phyloP scores from a whole-genome alignment of 2,113 vertebrate species.

The Daboia siamensis region DNA sequence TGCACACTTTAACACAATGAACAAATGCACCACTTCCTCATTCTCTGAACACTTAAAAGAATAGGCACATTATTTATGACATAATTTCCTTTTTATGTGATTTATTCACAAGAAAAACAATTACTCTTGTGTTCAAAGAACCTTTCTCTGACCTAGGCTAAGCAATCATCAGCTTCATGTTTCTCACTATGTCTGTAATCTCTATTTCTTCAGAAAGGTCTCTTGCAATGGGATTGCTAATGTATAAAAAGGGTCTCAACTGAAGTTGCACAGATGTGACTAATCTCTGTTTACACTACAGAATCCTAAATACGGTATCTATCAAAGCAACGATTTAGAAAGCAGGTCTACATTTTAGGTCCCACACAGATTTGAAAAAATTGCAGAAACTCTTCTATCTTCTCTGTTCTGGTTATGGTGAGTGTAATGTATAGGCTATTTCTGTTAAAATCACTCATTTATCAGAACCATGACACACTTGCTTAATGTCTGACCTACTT shows the following conservation, averaged over 20 bases:
- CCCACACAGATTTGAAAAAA: background rate
- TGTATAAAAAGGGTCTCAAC: background rate
- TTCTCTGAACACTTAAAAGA: constrained; percentile 37
- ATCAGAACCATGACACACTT: no score
- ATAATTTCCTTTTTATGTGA: constrained; percentile 53
- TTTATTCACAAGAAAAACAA: constrained; percentile 40
- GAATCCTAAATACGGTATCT: background rate
- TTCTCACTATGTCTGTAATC: background rate
- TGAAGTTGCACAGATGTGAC: background rate
- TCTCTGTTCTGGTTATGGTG: background rate
- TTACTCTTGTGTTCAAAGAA: constrained; percentile 52
- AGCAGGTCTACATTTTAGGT: background rate
- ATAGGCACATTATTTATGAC: constrained; percentile 37
- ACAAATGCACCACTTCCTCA: constrained; percentile 12
- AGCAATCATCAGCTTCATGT: constrained; percentile 33
- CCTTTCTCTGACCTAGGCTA: constrained; percentile 3
- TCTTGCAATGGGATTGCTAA: background rate
- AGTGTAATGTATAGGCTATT: no score
- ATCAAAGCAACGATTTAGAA: background rate
- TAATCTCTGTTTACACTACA: background rate
- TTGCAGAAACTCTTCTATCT: background rate
- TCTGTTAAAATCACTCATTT: no score
- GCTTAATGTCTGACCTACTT: no score
- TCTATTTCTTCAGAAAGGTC: constrained; percentile 15
- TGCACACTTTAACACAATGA: constrained; percentile 6